Evolutionary conservation across 92 coral and sea anemone species (phyloP).

Genomic region (Epizoanthus scotinus): DNA sequence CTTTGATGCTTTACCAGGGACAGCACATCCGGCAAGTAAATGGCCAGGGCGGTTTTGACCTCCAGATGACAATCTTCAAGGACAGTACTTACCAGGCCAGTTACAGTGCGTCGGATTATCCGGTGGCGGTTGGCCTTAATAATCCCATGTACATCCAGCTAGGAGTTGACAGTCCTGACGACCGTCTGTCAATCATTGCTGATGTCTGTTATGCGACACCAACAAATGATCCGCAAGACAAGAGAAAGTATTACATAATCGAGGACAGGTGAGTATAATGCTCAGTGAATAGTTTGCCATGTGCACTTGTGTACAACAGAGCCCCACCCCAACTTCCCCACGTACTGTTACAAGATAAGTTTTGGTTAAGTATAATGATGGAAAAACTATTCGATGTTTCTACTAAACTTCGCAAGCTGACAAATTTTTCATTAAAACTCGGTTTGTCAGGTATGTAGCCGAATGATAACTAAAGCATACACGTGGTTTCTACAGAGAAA

Average conservation of each 20-base stretch:
- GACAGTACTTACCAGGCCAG: not conserved
- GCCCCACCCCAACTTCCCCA: no score
- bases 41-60: slow-evolving; percentile 34
- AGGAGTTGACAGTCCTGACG: slow-evolving; percentile 33
- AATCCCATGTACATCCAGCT: slow-evolving; percentile 34
- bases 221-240: slow-evolving; percentile 12
- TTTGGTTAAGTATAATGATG: no score
- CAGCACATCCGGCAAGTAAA: not conserved
- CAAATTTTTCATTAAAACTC: no score
- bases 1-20: not conserved
- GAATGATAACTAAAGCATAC: no score
- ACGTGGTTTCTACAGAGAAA: no score
- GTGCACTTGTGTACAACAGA: no score
- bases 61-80: slow-evolving; percentile 34
- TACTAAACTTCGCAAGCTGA: no score
- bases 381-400: no score
- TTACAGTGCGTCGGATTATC: slow-evolving; percentile 23
- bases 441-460: no score
- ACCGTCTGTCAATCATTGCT: slow-evolving; percentile 32
- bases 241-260: slow-evolving; percentile 23
- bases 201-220: slow-evolving; percentile 39
- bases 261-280: slow-evolving; percentile 27
- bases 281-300: no score
- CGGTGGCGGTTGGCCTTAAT: slow-evolving; percentile 13
- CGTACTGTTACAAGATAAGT: no score